Evolutionary conservation across 2,888 invertebrate genomes (phyloP).

Genomic region (Dryomyza anilis): DNA sequence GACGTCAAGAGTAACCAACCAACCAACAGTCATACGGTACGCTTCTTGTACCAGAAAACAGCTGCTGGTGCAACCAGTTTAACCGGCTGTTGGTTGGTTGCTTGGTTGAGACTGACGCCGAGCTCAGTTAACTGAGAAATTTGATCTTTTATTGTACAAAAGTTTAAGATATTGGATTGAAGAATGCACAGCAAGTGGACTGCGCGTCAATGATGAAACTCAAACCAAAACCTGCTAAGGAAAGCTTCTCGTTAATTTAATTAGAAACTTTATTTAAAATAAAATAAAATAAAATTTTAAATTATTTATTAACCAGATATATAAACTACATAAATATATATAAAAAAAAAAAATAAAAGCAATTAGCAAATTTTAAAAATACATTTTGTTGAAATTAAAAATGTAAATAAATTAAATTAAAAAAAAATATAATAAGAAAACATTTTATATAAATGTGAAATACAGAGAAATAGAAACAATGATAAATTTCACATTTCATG

Average conservation of each 20-base stretch:
- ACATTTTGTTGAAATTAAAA: background rate
- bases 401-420: background rate
- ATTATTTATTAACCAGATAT: background rate
- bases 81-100: no score
- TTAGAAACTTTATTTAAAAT: background rate
- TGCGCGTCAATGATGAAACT: no score
- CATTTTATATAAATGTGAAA: no score
- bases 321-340: no score
- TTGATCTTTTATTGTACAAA: conserved; percentile 21
- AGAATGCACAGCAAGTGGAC: background rate
- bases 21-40: no score
- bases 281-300: background rate
- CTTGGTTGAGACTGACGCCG: no score
- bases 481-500: no score
- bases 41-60: conserved; percentile 16
- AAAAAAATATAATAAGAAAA: background rate
- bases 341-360: background rate
- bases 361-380: background rate
- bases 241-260: conserved; percentile 12
- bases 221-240: background rate
- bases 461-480: no score
- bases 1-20: no score
- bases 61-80: conserved; percentile 26
- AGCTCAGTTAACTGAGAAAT: no score
- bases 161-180: background rate